phyloP scores from a whole-genome alignment of 2,797 vertebrate genomes.

The Miichthys miiuy region DNA sequence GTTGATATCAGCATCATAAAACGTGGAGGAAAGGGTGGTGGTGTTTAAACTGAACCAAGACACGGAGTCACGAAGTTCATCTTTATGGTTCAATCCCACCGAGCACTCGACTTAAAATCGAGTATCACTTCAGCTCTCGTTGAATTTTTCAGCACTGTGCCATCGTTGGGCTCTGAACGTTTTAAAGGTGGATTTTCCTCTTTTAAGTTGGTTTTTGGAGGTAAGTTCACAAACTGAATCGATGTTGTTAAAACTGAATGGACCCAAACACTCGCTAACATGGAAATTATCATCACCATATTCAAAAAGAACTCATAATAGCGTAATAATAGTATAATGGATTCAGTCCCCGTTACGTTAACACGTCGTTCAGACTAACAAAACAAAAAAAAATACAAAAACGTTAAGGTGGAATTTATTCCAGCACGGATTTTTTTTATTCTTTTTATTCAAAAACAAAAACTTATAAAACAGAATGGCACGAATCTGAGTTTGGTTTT shows the following conservation, averaged over 20 bases:
- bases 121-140: not conserved
- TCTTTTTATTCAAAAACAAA: conserved; percentile 42
- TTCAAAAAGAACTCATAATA: conserved; percentile 12
- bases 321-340: conserved; percentile 12
- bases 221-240: conserved; percentile 28
- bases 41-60: too few relatives aligned
- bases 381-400: conserved; percentile 54
- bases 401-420: conserved; percentile 33
- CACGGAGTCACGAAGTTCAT: too few relatives aligned
- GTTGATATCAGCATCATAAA: too few relatives aligned
- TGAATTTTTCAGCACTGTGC: not conserved
- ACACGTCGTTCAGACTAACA: conserved; percentile 21
- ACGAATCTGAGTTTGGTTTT: conserved; percentile 51
- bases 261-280: conserved; percentile 53
- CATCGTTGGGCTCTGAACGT: not conserved
- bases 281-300: conserved; percentile 15
- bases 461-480: conserved; percentile 71
- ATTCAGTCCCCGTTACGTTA: conserved; percentile 26
- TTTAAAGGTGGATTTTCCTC: conserved; percentile 36
- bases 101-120: not conserved
- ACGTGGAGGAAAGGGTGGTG: too few relatives aligned
- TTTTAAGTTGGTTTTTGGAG: conserved; percentile 10
- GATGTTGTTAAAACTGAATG: conserved; percentile 48
- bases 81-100: too few relatives aligned
- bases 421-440: conserved; percentile 40